Percentiles rank a stretch among this genome's conserved stretches.
Conservation (phyloP, 2,888 invertebrate species). For the Nomada flava region DNA sequence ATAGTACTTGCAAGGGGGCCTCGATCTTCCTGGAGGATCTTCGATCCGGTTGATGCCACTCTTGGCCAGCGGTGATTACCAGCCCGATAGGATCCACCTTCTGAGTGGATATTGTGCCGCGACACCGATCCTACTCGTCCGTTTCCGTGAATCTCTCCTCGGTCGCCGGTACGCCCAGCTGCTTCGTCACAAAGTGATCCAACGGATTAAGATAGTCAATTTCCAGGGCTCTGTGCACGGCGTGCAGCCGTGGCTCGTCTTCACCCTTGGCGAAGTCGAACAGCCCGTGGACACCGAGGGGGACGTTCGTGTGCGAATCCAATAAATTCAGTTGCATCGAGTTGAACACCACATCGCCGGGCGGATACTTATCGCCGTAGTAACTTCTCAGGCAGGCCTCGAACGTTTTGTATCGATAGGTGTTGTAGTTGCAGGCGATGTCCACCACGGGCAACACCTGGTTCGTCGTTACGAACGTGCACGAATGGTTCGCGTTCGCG, state of each 20-base stretch:
- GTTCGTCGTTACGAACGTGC: conserved; percentile 70
- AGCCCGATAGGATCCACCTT: conserved; percentile 33
- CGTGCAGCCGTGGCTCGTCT: conserved; percentile 47
- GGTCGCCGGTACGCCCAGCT: conserved; percentile 20
- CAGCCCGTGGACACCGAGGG: conserved; percentile 54
- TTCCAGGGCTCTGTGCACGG: conserved; percentile 63
- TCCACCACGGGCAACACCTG: conserved; percentile 70
- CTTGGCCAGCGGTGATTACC: conserved; percentile 28
- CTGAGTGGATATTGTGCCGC: not conserved
- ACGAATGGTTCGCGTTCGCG: conserved; percentile 65
- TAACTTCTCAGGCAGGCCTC: conserved; percentile 72
- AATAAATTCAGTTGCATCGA: conserved; percentile 77
- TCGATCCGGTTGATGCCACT: conserved; percentile 47
- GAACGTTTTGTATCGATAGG: conserved; percentile 75
- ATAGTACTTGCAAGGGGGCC: conserved; percentile 21
- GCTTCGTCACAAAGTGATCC: conserved; percentile 75
- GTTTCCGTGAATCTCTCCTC: conserved; percentile 60
- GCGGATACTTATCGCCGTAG: conserved; percentile 76
- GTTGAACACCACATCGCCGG: conserved; percentile 79
- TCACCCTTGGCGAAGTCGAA: conserved; percentile 70
- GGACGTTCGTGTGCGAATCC: conserved; percentile 54
- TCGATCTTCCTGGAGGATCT: conserved; percentile 49
- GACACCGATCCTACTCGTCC: conserved; percentile 15
- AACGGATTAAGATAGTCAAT: conserved; percentile 74
- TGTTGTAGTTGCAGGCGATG: conserved; percentile 72